Conservation (phyloP, 2,888 invertebrate species). For the Microctonus hyperodae region DNA sequence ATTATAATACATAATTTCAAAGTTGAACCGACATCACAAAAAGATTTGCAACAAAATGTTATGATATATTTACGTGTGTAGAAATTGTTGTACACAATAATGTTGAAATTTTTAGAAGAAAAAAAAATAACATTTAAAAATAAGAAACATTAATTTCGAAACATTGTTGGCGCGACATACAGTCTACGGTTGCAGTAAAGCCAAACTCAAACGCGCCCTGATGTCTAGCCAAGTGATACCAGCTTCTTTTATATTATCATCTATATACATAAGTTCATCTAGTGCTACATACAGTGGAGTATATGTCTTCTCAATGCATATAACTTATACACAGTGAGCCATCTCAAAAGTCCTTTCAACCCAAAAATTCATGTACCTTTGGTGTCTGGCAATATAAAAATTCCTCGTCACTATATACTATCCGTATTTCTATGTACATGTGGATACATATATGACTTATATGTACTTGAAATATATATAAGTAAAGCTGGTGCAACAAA, state of each 20-base stretch:
- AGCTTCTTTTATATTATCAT: constrained; percentile 15
- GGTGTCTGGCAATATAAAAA: not conserved
- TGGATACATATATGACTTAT: not conserved
- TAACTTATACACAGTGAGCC: too few species aligned
- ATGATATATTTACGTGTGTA: too few species aligned
- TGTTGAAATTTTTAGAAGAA: not conserved
- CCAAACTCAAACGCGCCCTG: constrained; percentile 45
- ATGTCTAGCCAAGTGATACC: constrained; percentile 53
- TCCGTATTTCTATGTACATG: not conserved
- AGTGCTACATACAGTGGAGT: not conserved
- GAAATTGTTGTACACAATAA: too few species aligned
- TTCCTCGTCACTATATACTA: not conserved
- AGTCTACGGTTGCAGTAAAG: constrained; percentile 35
- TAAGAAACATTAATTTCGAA: not conserved
- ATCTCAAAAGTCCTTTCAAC: not conserved
- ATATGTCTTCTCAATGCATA: too few species aligned
- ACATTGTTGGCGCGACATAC: constrained; percentile 37
- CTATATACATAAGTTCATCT: not conserved
- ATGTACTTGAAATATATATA: not conserved
- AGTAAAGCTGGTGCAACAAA: not conserved
- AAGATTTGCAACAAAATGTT: not conserved
- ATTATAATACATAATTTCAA: too few species aligned
- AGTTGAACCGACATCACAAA: not conserved
- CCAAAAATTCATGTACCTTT: not conserved
- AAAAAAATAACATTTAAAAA: not conserved